These are phyloP conservation scores for Anarrhichthys ocellatus DNA, from an alignment of 2,113 vertebrate species.

Conservation along the genomic window DNA sequence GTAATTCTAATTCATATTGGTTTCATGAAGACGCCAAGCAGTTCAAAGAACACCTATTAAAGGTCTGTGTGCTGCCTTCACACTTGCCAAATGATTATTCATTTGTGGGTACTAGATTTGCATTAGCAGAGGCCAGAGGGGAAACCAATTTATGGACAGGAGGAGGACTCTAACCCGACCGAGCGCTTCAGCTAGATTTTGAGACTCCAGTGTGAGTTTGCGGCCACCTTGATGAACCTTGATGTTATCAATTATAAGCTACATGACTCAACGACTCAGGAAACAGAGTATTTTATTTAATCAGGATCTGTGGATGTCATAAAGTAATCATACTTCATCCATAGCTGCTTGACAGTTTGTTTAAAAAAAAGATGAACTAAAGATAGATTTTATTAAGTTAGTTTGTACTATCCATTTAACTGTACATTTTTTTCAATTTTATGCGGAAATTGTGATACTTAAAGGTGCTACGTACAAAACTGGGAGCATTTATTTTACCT, in stretches of 20 bases:
- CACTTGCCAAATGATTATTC: not conserved
- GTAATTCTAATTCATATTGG: too few relatives aligned
- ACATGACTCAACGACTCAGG: not conserved
- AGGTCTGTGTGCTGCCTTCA: not conserved
- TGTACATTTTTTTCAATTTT: not conserved
- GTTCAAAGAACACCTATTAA: not conserved
- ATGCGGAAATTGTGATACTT: not conserved
- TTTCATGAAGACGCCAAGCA: not conserved
- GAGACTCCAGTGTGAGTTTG: not conserved
- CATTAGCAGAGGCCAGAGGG: not conserved
- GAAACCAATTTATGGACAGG: not conserved
- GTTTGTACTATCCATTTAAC: not conserved
- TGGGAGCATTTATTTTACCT: not conserved
- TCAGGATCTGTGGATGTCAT: not conserved
- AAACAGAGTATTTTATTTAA: slow-evolving; percentile 18
- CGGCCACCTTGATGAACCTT: slow-evolving; percentile 10
- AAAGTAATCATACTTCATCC: not conserved
- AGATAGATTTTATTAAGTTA: not conserved
- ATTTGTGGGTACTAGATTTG: not conserved
- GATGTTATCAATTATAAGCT: not conserved
- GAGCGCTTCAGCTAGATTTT: too few relatives aligned
- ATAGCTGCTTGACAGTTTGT: slow-evolving; percentile 10
- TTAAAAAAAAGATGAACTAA: not conserved
- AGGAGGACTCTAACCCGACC: not conserved
- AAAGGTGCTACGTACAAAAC: not conserved